Evolutionary conservation across 2,797 vertebrate genomes (phyloP).

Genomic region (Lycodopsis pacificus): DNA sequence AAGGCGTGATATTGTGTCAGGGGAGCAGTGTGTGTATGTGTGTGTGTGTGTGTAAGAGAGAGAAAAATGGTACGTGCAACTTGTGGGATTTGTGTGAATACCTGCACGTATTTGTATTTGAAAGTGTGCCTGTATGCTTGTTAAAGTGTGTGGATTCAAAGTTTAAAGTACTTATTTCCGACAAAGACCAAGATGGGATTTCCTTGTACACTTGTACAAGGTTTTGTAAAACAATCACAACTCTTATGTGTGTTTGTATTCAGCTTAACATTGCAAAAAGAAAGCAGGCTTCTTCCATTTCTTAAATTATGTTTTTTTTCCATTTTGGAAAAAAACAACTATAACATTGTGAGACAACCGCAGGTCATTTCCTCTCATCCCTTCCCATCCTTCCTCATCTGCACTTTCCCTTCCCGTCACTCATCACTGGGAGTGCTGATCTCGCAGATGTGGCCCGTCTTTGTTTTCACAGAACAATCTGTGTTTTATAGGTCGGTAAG

Average conservation of each 20-base stretch:
- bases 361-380: constrained; percentile 57
- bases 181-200: neutral
- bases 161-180: neutral
- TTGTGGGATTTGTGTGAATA: constrained; percentile 7
- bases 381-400: constrained; percentile 58
- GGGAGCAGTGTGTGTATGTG: neutral
- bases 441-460: constrained; percentile 43
- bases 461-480: constrained; percentile 55
- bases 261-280: constrained; percentile 2
- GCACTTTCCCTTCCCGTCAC: constrained; percentile 56
- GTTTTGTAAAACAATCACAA: neutral
- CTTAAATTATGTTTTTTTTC: constrained; percentile 25
- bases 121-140: neutral
- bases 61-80: neutral
- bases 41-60: neutral
- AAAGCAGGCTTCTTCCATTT: constrained; percentile 31
- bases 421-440: constrained; percentile 52
- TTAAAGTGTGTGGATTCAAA: neutral
- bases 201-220: neutral
- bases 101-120: neutral
- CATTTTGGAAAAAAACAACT: constrained; percentile 16
- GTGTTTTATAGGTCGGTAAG: constrained; percentile 5
- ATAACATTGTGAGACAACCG: constrained; percentile 1
- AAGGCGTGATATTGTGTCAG: constrained; percentile 39
- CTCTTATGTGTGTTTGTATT: neutral